Base-by-base conservation (phyloP, 2,888 invertebrate species). In the Ectropis crepuscularia region DNA sequence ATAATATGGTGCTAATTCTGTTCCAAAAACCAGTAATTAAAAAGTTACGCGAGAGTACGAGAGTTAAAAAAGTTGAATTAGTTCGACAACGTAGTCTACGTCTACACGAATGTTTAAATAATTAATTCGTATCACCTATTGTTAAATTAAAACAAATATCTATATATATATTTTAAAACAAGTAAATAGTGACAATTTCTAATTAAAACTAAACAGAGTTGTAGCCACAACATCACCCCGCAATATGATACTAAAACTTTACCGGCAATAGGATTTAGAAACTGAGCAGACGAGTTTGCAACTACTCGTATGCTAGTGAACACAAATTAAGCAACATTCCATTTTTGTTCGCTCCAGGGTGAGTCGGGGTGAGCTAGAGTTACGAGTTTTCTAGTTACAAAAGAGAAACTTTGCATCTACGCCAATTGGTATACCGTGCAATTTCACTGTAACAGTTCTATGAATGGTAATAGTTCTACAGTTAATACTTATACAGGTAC, bases 241-340 rank as follows among this genome's bases (percentile, higher is more conserved):
- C 48, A 61, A 61, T 54, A 53, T 55, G 54, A 49, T 43, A 11
- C 54, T 28, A 16, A 59, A 57, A 63, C 58, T 49, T 55, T 55
- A 28, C 0, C 42, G 39, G 8, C 45, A 59, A 65, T 28, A 47
- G 48, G 55, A 59, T 61, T 62, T 65, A 55, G 63, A 61, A 75
- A 78, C 72, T 70, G 71, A 73, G 69, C 73, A 70, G 71, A 74
- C 70, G 75, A 82, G 75, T 77, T 79, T 71, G 59, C 51, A 77
- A 78, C 76, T 73, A 69, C 72, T 68, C 70, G 60, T 57, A 70
- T 70, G 60, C 47, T 50, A 53, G 68, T 66, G 71, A 78, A 75
- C 75, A 74, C 74, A 75, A 80, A 82, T 81, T 78, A 78, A 77
- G 74, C 73, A 81, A 79, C 79, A 78, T 78, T 71, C 67, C 68